A percentile compares a stretch with the other conserved stretches of the same genome.
These are phyloP conservation scores for Musca vetustissima DNA, from an alignment of 1,140 invertebrate genomes.

Conservation along the genomic window DNA sequence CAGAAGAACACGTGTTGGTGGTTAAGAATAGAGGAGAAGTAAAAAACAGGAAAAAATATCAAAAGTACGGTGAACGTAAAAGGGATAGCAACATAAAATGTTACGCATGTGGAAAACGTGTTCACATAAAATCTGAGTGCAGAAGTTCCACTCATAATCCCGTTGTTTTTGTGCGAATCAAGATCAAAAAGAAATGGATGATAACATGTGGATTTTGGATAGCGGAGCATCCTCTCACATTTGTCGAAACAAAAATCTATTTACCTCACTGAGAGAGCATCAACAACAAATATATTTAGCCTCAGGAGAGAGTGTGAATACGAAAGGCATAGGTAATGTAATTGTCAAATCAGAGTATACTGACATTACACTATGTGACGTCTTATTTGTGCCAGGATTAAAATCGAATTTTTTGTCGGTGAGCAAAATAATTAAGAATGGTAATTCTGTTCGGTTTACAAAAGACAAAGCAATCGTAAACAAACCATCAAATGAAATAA, in stretches of 20 bases:
- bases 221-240: constrained; percentile 23
- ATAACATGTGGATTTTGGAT: constrained; percentile 16
- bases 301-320: constrained; percentile 9
- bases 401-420: constrained; percentile 13
- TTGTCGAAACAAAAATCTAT: not conserved
- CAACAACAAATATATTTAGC: constrained; percentile 5
- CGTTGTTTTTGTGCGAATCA: not conserved
- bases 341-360: not conserved
- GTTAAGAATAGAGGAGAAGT: not conserved
- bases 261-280: not conserved
- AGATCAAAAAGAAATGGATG: not conserved
- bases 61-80: not conserved
- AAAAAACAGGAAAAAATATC: not conserved
- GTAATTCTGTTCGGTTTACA: not conserved
- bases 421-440: constrained; percentile 2
- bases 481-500: not conserved
- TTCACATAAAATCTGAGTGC: constrained; percentile 1
- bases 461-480: not conserved
- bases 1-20: too few species aligned
- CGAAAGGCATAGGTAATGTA: constrained; percentile 3
- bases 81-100: constrained; percentile 7
- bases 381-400: constrained; percentile 9
- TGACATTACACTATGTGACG: constrained; percentile 10
- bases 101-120: not conserved
- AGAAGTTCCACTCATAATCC: not conserved